Base-by-base conservation (phyloP, 2,113 vertebrate genomes). In the Romanogobio albipinnatus region DNA sequence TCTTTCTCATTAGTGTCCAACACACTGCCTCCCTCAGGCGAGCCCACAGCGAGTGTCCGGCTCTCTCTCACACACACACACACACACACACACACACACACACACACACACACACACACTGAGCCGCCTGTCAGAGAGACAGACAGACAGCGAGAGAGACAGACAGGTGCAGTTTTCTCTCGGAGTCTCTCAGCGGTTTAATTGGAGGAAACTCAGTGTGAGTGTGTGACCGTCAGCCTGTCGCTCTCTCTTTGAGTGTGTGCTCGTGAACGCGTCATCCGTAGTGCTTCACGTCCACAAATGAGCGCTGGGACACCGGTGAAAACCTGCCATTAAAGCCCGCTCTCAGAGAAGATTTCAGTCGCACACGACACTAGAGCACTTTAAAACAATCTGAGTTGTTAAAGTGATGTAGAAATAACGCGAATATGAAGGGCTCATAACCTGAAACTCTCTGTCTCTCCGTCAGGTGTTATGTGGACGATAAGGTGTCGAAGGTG, bases 401-500 rank as follows among this genome's bases (percentile, higher is more conserved):
- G 49, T 15, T 51, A 15, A 15, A 5, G 49, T 3, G 51, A 15
- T 17, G 5, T 53, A 15, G 51, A 53, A 51, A 5, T 51, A 47
- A 3, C 45, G 10, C 61, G 43, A 59, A 51, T 3, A 4, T 15
- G 74, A 86, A 36, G 22, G 51, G 29, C 9, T 59, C 43, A 4
- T 71, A 15, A 36, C 24, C 47, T 1, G n/a, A n/a, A 45, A 74
- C 14, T 24, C 83, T 24, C 6, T 73, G 76, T 26, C 0, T 47
- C 84, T 58, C 29, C 85, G 53, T 29, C 92, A 99, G 98, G 95
- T 99, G 98, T 90, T 97, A 97, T 74, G 97, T 99, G 93, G 98
- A 99, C 93, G 98, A 99, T 91, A 98, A 96, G 93, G 96, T 97
- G 91, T 99, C 97, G 10, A 99, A 97, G 90, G 98, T 99, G 91